phyloP scores from a whole-genome alignment of 1,140 invertebrate genomes.

The Drosophila carrolli region DNA sequence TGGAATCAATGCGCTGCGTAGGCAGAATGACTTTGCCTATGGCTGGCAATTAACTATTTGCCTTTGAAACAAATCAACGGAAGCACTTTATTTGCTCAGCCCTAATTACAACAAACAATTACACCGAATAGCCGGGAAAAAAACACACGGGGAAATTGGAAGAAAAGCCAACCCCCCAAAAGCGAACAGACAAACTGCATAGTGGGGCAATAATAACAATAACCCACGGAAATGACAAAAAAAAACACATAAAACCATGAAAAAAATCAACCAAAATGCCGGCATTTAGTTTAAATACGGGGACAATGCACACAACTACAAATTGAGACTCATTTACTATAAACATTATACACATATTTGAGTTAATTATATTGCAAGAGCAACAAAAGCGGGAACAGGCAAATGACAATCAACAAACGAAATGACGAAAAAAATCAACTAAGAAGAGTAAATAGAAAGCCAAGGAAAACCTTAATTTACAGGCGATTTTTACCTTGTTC shows the following conservation, averaged over 20 bases:
- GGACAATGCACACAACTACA: conserved; percentile 41
- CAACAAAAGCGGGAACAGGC: conserved; percentile 16
- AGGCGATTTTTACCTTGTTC: conserved; percentile 53
- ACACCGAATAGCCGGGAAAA: conserved; percentile 30
- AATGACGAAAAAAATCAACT: conserved; percentile 25
- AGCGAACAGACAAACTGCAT: conserved; percentile 29
- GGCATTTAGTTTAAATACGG: conserved; percentile 72
- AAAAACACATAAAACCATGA: background rate
- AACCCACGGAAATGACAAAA: conserved; percentile 49
- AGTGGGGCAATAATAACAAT: conserved; percentile 41
- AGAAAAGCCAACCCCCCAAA: conserved; percentile 48
- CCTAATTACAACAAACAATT: conserved; percentile 83
- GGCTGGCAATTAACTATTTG: conserved; percentile 80
- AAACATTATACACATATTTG: conserved; percentile 79
- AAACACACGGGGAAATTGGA: conserved; percentile 25
- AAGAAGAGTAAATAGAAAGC: conserved; percentile 20
- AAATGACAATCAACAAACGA: conserved; percentile 52
- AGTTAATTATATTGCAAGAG: conserved; percentile 76
- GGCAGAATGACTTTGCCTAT: conserved; percentile 59
- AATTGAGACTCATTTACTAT: conserved; percentile 67
- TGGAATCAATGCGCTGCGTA: conserved; percentile 58
- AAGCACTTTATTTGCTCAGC: conserved; percentile 79
- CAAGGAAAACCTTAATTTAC: conserved; percentile 58
- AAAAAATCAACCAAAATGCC: conserved; percentile 42
- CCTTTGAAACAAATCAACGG: conserved; percentile 81